Base-by-base conservation (phyloP, 2,797 vertebrate genomes). In the Rhinophrynus dorsalis region DNA sequence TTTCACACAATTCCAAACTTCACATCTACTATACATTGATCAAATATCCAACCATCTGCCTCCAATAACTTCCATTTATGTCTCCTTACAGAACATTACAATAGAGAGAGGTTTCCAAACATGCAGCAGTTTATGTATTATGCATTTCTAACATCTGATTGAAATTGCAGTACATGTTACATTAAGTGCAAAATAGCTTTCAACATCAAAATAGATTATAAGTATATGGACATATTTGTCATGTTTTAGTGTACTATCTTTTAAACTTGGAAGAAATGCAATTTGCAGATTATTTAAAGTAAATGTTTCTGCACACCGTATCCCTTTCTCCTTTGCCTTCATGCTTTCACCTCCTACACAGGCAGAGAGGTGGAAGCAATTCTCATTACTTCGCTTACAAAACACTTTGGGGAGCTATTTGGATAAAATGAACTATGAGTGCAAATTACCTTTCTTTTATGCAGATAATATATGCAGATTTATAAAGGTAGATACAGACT, bases 341-440 rank as follows among this genome's bases (percentile, higher is more conserved):
- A 35, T 15, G 17, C 42, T 56, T 55, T 64, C 56, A 24, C 59
- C 33, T 72, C 44, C 69, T 45, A 65, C 61, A 58, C 54, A 35
- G 17, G 40, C 50, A 45, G 57, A 45, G 37, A 70, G 50, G 38
- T 40, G 20, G 12, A 57, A 48, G 10, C 38, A 42, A 12, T 26
- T 37, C 26, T 64, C 42, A 42, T 55, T 62, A 56, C 42, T 57
- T 32, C 42, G 13, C 11, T 56, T 57, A 63, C 32, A 56, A 64
- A 71, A 51, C 68, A 72, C 60, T 72, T 71, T 71, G 23, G 47
- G 44, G 48, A 72, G 60, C 67, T 26, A 64, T 72, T 58, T 32
- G 2, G 33, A 40, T 69, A 55, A 62, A 72, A 57, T 57, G 61
- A 59, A 38, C 69, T 35, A 29, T 42, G 65, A 58, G 33, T 72